A percentile compares a stretch with the other conserved stretches of the same genome.
phyloP scores from a whole-genome alignment of 2,113 vertebrate genomes.

The Oreocharis arfaki region DNA sequence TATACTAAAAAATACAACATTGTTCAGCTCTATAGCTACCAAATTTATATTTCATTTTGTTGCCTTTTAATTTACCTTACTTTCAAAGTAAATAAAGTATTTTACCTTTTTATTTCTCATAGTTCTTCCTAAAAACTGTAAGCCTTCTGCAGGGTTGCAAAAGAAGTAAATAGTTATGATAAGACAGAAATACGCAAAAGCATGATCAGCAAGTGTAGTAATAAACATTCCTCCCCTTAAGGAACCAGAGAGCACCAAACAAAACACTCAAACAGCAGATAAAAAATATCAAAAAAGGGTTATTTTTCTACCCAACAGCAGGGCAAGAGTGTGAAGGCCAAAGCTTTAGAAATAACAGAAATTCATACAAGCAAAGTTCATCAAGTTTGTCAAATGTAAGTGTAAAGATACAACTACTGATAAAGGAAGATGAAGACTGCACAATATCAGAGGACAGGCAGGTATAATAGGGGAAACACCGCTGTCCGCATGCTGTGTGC shows the following conservation, averaged over 20 bases:
- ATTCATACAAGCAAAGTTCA: neutral
- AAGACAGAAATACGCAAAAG: neutral
- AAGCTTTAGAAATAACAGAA: neutral
- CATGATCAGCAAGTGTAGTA: neutral
- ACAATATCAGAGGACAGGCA: neutral
- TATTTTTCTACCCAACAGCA: neutral
- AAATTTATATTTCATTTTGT: neutral
- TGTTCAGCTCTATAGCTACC: neutral
- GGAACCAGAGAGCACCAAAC: neutral
- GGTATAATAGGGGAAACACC: neutral
- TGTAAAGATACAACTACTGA: neutral
- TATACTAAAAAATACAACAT: neutral
- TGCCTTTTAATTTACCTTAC: neutral
- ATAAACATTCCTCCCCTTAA: neutral
- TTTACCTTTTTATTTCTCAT: neutral
- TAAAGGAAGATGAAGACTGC: neutral
- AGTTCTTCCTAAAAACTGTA: neutral
- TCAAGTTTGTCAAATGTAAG: neutral
- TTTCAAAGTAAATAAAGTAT: neutral
- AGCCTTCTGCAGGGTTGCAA: neutral
- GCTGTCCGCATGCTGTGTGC: neutral
- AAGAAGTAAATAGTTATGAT: neutral
- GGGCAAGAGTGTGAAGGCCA: neutral
- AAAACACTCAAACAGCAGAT: neutral
- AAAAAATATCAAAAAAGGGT: neutral